Conservation (phyloP, 2,113 vertebrate genomes). For the Noturus placidus region DNA sequence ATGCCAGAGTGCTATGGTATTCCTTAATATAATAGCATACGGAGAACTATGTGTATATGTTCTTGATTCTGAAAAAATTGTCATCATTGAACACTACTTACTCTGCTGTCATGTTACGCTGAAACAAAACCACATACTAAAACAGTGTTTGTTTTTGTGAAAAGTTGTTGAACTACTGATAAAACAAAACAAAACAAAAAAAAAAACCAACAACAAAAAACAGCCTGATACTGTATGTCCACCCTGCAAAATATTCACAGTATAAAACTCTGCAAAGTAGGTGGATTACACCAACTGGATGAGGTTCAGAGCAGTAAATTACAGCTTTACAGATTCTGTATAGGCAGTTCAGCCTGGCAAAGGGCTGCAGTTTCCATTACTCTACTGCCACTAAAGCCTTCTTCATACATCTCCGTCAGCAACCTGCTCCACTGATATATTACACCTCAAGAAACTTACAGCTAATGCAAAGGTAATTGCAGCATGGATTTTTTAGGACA, state of each 20-base stretch:
- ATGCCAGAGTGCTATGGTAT: neutral
- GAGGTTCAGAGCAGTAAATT: neutral
- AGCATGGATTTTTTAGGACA: neutral
- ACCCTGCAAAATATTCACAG: neutral
- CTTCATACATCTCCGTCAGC: constrained; percentile 19
- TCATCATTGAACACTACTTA: neutral
- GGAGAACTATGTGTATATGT: neutral
- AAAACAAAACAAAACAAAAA: neutral
- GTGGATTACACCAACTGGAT: neutral
- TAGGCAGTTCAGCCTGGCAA: neutral
- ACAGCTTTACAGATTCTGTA: neutral
- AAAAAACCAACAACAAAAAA: too few species aligned
- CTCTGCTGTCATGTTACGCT: neutral
- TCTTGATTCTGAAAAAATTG: neutral
- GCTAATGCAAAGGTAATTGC: constrained; percentile 15
- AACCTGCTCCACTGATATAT: constrained; percentile 10
- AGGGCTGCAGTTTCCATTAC: constrained; percentile 7
- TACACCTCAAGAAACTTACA: neutral
- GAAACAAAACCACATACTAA: neutral
- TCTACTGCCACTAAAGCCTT: constrained; percentile 11
- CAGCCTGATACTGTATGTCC: neutral
- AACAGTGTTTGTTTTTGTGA: neutral
- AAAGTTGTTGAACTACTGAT: neutral
- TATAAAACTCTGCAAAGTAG: neutral
- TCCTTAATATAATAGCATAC: neutral